Percentiles rank a stretch among this genome's conserved stretches.
These are phyloP conservation scores for Bombus terrestris DNA, from an alignment of 1,140 invertebrate species.

Conservation along the genomic window DNA sequence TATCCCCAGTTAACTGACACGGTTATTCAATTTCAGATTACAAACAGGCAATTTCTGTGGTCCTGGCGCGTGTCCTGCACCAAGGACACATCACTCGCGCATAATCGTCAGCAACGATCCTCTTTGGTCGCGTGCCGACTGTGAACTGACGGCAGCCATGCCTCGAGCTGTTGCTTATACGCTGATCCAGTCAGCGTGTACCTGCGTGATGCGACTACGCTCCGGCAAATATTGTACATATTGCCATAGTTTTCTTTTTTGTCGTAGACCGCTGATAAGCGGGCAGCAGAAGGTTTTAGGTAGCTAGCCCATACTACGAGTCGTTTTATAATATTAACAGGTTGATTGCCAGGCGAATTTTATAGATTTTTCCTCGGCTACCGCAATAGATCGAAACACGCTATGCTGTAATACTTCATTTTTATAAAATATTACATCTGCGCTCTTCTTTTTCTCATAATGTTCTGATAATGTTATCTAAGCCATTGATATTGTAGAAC, in stretches of 20 bases:
- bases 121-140: constrained; percentile 74
- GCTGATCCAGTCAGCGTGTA: constrained; percentile 1
- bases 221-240: background rate
- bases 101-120: constrained; percentile 60
- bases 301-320: no score
- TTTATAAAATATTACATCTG: no score
- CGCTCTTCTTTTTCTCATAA: no score
- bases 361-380: no score
- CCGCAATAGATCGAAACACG: no score
- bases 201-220: background rate
- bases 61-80: constrained; percentile 28
- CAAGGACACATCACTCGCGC: constrained; percentile 18
- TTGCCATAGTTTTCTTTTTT: background rate
- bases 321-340: no score
- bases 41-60: background rate
- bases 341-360: no score
- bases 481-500: no score
- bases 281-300: background rate
- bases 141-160: constrained; percentile 73
- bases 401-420: no score
- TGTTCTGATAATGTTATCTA: no score
- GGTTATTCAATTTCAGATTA: background rate
- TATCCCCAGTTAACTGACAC: background rate
- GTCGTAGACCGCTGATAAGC: background rate
- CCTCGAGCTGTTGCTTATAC: constrained; percentile 74